Evolutionary conservation across 2,797 vertebrate genomes (phyloP).

Genomic region (Crocidura indochinensis): DNA sequence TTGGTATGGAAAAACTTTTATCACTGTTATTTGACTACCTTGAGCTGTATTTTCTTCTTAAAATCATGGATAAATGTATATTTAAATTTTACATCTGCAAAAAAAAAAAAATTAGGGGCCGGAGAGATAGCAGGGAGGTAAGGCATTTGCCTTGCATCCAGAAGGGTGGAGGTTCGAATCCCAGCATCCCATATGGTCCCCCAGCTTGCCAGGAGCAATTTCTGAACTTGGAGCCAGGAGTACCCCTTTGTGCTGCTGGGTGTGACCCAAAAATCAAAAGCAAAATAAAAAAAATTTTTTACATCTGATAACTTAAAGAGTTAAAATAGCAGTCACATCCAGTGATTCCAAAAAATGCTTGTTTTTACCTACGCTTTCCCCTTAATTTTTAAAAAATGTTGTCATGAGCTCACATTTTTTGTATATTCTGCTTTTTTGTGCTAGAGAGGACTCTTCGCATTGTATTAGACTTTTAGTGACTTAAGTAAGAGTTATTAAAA

Average conservation of each 20-base stretch:
- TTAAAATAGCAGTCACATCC: conserved; percentile 16
- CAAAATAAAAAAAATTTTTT: no score
- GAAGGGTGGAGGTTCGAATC: no score
- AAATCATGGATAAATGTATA: conserved; percentile 12
- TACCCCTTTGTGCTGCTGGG: no score
- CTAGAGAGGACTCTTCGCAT: not conserved
- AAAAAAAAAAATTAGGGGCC: no score
- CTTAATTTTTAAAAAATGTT: conserved; percentile 8
- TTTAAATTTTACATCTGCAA: not conserved
- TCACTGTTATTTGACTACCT: not conserved
- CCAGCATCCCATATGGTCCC: no score
- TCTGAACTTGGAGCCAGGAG: no score
- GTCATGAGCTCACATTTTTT: not conserved
- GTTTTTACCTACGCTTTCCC: not conserved
- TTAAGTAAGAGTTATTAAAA: conserved; percentile 24
- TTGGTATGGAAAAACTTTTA: conserved; percentile 49
- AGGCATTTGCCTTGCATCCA: no score
- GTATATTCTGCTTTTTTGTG: conserved; percentile 30
- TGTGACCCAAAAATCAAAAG: no score
- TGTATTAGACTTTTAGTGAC: not conserved
- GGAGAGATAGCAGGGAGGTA: no score
- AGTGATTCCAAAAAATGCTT: not conserved
- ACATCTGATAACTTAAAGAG: not conserved
- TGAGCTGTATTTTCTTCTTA: conserved; percentile 40
- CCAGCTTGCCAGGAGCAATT: no score